Evolutionary conservation across 2,797 vertebrate genomes (phyloP), one percentile per base, ranked within the genome.

Genomic region (Choloepus didactylus): DNA sequence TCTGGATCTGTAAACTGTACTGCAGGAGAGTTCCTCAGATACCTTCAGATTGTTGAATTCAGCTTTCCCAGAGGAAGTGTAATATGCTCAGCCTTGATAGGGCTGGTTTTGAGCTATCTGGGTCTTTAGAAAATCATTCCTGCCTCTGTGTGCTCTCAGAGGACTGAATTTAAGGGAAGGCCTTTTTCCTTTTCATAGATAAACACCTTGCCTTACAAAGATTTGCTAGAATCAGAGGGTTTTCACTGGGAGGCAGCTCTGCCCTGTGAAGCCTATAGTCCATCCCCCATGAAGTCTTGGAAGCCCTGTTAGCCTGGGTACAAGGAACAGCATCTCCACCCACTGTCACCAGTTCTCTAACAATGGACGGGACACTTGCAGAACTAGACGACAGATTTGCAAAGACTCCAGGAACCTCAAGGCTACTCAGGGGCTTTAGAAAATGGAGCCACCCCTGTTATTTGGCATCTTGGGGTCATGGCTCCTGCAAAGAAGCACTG

Each of bases 91-190:
- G 59, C 64, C 69, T 92, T 67, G 80, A 89, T 41, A 67, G 19
- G 23, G 31, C 80, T 85, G n/a, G 44, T 62, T 95, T 94, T 73
- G 91, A 91, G 73, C 54, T 82, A 59, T 46, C 49, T 35, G 31
- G 70, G 19, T 87, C 93, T 94, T 95, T 67, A 91, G 86, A 89
- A 93, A 93, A 79, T 77, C 35, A 18, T 9, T 69, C 70, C 67
- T 85, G 64, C 73, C 73, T 93, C 83, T 70, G 15, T 75, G 44
- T 46, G 35, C 44, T 84, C 49, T 94, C 18, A 25, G 46, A 79
- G 35, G 23, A 21, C 56, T 89, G 38, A 70, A 21, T 18, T 11
- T 41, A 92, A 87, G 54, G 35, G 35, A 35, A 35, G 31, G 44
- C 41, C 49, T 60, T 23, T 29, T 87, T 64, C 60, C 51, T 76